These are phyloP conservation scores for Phataginus tricuspis DNA, from an alignment of 2,797 vertebrate genomes.

Conservation along the genomic window DNA sequence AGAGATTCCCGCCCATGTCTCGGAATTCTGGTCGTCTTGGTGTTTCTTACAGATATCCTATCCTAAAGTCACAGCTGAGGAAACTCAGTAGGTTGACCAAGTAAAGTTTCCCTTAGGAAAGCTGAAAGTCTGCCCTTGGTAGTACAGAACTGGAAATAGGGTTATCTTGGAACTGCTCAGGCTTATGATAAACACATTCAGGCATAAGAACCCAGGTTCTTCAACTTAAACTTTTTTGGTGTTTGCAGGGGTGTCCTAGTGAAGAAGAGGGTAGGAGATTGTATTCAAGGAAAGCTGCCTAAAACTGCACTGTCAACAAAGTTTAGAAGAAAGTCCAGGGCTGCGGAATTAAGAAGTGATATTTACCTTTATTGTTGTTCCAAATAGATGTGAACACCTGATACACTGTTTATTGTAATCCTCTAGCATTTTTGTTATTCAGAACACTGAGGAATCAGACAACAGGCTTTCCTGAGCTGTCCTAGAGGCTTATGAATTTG, in stretches of 20 bases:
- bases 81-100: background rate
- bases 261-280: background rate
- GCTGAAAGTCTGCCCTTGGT: background rate
- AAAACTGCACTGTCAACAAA: background rate
- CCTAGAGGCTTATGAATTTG: background rate
- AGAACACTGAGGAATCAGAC: background rate
- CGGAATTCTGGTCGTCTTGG: background rate
- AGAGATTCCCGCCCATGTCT: background rate
- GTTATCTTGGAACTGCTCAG: background rate
- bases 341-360: background rate
- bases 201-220: background rate
- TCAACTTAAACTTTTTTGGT: background rate
- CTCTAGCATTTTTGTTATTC: background rate
- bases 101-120: background rate
- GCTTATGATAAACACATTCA: background rate
- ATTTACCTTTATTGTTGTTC: constrained; percentile 10
- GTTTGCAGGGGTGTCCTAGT: background rate
- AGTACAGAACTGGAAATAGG: background rate
- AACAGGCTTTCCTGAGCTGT: background rate
- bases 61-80: background rate
- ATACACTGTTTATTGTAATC: background rate
- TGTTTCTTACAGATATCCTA: background rate
- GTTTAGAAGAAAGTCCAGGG: background rate
- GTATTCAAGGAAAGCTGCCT: background rate
- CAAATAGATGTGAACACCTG: background rate